phyloP scores from a whole-genome alignment of 2,113 vertebrate genomes.

The Rhea pennata region DNA sequence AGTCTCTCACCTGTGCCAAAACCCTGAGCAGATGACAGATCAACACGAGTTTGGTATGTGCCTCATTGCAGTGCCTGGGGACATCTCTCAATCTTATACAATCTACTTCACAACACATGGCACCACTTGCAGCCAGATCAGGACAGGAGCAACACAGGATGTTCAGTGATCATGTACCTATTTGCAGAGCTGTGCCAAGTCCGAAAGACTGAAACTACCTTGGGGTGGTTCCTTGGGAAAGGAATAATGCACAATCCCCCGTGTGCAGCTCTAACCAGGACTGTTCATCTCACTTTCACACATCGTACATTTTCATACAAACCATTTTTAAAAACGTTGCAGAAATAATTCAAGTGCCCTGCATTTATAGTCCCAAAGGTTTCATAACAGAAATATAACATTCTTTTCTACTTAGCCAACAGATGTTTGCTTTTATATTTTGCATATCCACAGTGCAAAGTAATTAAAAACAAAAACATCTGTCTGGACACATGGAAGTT shows the following conservation, averaged over 20 bases:
- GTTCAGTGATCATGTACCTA: neutral
- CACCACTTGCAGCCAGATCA: neutral
- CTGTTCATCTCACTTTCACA: neutral
- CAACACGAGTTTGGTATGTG: neutral
- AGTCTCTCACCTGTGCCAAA: neutral
- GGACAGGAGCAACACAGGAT: neutral
- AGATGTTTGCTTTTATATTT: neutral
- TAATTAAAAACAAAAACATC: neutral
- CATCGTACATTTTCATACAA: neutral
- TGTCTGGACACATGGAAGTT: neutral
- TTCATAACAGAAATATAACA: neutral
- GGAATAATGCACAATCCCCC: neutral
- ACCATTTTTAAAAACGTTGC: neutral
- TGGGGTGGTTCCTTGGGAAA: neutral
- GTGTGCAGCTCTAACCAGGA: neutral
- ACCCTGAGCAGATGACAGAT: constrained; percentile 48
- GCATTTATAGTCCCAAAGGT: neutral
- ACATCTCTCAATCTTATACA: neutral
- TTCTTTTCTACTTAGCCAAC: neutral
- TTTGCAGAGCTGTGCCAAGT: neutral
- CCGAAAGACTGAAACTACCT: neutral
- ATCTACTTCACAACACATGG: neutral
- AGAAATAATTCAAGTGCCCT: neutral
- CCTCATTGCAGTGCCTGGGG: neutral
- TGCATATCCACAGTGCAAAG: neutral